Conservation (phyloP, 2,797 vertebrate genomes). For the Decapterus maruadsi region DNA sequence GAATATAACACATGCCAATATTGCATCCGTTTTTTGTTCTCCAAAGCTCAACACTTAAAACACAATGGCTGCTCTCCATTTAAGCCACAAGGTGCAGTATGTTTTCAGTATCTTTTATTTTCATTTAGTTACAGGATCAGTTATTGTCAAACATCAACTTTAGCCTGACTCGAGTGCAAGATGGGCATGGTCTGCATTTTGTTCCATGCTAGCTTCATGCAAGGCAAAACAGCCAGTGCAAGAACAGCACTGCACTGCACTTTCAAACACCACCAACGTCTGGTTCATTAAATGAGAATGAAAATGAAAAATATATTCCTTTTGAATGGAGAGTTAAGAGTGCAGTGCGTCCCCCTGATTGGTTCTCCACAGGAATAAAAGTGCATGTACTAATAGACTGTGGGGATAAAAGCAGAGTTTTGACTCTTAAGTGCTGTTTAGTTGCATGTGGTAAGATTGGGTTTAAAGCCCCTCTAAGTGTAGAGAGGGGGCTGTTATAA, state of each 20-base stretch:
- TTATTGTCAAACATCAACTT: slow-evolving; percentile 37
- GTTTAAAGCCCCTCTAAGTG: slow-evolving; percentile 42
- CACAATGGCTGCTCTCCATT: slow-evolving; percentile 49
- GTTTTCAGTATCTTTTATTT: slow-evolving; percentile 30
- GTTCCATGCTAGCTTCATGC: slow-evolving; percentile 53
- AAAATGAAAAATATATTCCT: slow-evolving; percentile 39
- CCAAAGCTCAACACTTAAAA: slow-evolving; percentile 50
- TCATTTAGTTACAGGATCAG: slow-evolving; percentile 40
- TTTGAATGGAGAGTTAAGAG: slow-evolving; percentile 50
- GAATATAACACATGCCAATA: slow-evolving; percentile 63
- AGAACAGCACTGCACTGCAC: slow-evolving; percentile 25
- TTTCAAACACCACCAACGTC: slow-evolving; percentile 41
- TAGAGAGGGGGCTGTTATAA: slow-evolving; percentile 12
- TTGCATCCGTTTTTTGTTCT: slow-evolving; percentile 67
- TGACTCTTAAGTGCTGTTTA: slow-evolving; percentile 54
- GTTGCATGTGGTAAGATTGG: slow-evolving; percentile 11
- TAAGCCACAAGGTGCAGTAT: slow-evolving; percentile 64
- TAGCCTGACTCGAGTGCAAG: slow-evolving; percentile 63
- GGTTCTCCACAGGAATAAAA: slow-evolving; percentile 60
- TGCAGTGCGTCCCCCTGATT: slow-evolving; percentile 62
- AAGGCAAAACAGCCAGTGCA: slow-evolving; percentile 36
- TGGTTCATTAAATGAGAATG: slow-evolving; percentile 37
- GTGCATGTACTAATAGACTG: slow-evolving; percentile 60
- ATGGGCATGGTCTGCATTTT: slow-evolving; percentile 39
- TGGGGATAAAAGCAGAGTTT: slow-evolving; percentile 40